phyloP scores from a whole-genome alignment of 2,797 vertebrate species.

The Sylvilagus floridanus region DNA sequence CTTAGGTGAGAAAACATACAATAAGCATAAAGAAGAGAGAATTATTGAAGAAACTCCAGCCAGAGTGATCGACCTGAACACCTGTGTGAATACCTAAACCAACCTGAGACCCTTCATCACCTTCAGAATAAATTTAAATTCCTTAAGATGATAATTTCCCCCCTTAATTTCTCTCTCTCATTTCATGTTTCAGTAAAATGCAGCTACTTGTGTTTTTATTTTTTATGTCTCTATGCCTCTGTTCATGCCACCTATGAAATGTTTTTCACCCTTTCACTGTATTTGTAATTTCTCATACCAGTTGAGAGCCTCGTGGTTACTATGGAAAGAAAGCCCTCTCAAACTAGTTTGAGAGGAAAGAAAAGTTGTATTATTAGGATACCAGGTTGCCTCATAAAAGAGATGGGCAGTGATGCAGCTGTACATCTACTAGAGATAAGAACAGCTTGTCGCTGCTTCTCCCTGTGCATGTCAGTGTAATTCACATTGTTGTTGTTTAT shows the following conservation, averaged over 20 bases:
- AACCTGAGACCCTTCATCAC: neutral
- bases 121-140: slow-evolving; percentile 5
- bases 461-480: neutral
- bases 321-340: slow-evolving; percentile 27
- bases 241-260: neutral
- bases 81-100: neutral
- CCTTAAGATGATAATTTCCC: neutral
- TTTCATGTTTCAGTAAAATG: neutral
- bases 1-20: neutral
- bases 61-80: slow-evolving; percentile 5
- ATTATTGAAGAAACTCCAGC: neutral
- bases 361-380: neutral
- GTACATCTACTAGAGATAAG: neutral
- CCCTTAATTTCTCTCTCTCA: neutral
- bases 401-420: neutral
- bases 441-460: neutral
- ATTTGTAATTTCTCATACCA: neutral
- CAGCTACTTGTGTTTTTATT: neutral
- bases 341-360: neutral
- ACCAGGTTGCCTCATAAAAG: neutral
- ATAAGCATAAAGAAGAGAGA: neutral
- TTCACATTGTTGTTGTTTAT: neutral
- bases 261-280: neutral
- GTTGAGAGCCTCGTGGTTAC: neutral
- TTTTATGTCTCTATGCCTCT: neutral